Evolutionary conservation across 1,140 invertebrate genomes (phyloP).

Genomic region (Phthorimaea operculella): DNA sequence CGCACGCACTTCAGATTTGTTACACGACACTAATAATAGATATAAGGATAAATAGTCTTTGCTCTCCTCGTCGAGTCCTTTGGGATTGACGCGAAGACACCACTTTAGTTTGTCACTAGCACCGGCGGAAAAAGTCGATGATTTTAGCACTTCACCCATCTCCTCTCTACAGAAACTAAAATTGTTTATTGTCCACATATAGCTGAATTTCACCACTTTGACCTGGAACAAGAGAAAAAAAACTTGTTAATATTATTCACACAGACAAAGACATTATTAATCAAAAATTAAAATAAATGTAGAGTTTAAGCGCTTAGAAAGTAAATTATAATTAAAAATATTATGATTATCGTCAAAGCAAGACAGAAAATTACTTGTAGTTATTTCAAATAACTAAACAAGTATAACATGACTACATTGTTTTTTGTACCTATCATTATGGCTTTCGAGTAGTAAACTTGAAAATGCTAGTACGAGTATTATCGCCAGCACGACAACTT

Average conservation of each 20-base stretch:
- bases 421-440: no score
- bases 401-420: no score
- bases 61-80: constrained; percentile 99
- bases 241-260: neutral
- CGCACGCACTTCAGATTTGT: constrained; percentile 99
- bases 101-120: constrained; percentile 99
- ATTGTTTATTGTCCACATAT: constrained; percentile 99
- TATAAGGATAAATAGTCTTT: constrained; percentile 99
- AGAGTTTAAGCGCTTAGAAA: no score
- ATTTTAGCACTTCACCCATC: constrained; percentile 99
- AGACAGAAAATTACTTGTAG: no score
- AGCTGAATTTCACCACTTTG: constrained; percentile 99
- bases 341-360: no score
- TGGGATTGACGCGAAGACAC: constrained; percentile 99
- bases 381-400: no score
- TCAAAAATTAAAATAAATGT: no score
- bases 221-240: constrained; percentile 77
- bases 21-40: constrained; percentile 97
- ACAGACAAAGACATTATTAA: neutral
- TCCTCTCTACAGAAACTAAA: constrained; percentile 99
- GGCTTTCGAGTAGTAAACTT: no score
- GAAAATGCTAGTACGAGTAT: no score
- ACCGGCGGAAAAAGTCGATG: constrained; percentile 98
- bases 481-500: no score
- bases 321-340: no score